Evolutionary conservation across 2,888 invertebrate genomes (phyloP).

Genomic region (Carcina quercana): DNA sequence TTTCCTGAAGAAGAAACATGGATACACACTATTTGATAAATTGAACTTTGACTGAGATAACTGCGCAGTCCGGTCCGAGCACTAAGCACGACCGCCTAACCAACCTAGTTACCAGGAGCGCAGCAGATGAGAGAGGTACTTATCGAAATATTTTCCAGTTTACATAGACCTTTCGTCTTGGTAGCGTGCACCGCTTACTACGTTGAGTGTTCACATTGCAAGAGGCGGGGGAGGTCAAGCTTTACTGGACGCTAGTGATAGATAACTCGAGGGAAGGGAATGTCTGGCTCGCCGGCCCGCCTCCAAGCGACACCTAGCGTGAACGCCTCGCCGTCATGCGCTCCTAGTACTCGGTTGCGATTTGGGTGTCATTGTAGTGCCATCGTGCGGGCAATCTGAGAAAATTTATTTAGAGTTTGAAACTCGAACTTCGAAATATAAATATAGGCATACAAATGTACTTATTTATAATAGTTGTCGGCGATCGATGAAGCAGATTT

Average conservation of each 20-base stretch:
- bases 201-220: conserved; percentile 22
- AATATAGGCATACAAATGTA: too few species aligned
- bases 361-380: conserved; percentile 31
- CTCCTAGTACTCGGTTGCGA: conserved; percentile 55
- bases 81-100: conserved; percentile 31
- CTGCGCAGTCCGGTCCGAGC: too few species aligned
- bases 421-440: too few species aligned
- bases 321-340: conserved; percentile 63
- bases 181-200: conserved; percentile 28
- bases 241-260: conserved; percentile 58
- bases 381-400: too few species aligned
- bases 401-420: too few species aligned
- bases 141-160: conserved; percentile 31
- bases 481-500: too few species aligned
- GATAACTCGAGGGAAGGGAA: conserved; percentile 46
- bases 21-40: too few species aligned
- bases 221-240: conserved; percentile 51
- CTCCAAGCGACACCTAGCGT: conserved; percentile 54
- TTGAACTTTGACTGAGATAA: too few species aligned
- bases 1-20: too few species aligned
- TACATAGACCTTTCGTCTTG: conserved; percentile 32
- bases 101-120: conserved; percentile 52
- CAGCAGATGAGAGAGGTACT: conserved; percentile 36
- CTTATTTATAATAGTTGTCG: too few species aligned
- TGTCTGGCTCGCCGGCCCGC: conserved; percentile 61